phyloP scores from a whole-genome alignment of 2,888 invertebrate species.

The Acrocyrtus sp. region DNA sequence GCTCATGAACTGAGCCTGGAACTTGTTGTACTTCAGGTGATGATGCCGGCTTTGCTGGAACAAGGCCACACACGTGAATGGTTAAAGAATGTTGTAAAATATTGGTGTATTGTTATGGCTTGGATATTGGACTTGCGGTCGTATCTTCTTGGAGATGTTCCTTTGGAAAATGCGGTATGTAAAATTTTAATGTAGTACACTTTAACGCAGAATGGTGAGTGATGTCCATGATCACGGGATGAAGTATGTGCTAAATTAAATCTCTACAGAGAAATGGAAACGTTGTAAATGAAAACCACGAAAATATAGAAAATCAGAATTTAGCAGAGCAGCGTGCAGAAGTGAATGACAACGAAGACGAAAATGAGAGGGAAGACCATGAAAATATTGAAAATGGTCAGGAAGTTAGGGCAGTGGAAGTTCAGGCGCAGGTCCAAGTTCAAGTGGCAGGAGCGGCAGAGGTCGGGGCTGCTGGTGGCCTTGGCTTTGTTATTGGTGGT shows the following conservation, averaged over 20 bases:
- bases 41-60: conserved; percentile 94
- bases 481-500: conserved; percentile 63
- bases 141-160: conserved; percentile 83
- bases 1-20: conserved; percentile 96
- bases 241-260: no score
- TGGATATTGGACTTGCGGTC: conserved; percentile 88
- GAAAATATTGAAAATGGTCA: conserved; percentile 23
- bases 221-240: no score
- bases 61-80: conserved; percentile 96
- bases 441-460: conserved; percentile 42
- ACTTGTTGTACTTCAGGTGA: conserved; percentile 89
- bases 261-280: conserved; percentile 29
- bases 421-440: conserved; percentile 43
- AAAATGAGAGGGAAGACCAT: conserved; percentile 17
- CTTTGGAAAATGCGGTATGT: conserved; percentile 58
- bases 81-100: conserved; percentile 87
- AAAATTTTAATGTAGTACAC: neutral
- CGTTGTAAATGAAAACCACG: conserved; percentile 36
- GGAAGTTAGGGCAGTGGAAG: conserved; percentile 18
- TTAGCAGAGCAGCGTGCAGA: conserved; percentile 4
- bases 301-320: conserved; percentile 61
- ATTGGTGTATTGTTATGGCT: conserved; percentile 87
- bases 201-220: no score
- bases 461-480: conserved; percentile 53
- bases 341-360: conserved; percentile 27